Evolutionary conservation across 2,113 vertebrate species (phyloP).

Genomic region (Onychostoma macrolepis): DNA sequence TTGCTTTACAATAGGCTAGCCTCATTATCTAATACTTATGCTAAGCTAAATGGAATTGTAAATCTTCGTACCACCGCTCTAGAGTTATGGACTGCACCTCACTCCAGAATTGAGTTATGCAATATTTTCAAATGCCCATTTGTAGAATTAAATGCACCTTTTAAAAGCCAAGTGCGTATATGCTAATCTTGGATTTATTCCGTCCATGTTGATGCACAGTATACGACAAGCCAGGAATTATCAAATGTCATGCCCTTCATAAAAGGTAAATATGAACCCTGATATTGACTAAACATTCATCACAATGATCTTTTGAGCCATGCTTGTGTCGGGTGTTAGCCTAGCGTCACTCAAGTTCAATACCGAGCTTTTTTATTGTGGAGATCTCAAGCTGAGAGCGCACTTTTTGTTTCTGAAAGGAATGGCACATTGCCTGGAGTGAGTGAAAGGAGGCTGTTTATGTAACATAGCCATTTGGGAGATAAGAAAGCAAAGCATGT

Average conservation of each 20-base stretch:
- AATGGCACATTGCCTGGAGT: conserved; percentile 40
- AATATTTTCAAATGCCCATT: conserved; percentile 41
- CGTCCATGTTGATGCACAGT: neutral
- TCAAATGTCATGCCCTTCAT: neutral
- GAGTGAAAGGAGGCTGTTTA: conserved; percentile 62
- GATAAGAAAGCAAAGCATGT: conserved; percentile 59
- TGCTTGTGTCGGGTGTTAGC: neutral
- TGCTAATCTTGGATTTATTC: conserved; percentile 37
- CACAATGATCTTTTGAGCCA: neutral
- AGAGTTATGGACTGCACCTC: conserved; percentile 44
- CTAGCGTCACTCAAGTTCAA: neutral
- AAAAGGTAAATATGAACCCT: conserved; percentile 13
- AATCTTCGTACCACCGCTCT: conserved; percentile 46
- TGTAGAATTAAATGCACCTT: conserved; percentile 48
- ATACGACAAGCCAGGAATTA: neutral
- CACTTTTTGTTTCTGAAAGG: conserved; percentile 39
- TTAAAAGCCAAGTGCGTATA: conserved; percentile 43
- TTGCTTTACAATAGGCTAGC: conserved; percentile 41
- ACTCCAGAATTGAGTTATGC: conserved; percentile 53
- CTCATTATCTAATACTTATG: conserved; percentile 57
- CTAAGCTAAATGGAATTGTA: conserved; percentile 54
- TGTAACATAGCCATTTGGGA: conserved; percentile 66
- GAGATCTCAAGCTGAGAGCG: conserved; percentile 14
- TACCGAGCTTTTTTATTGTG: neutral
- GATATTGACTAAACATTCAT: conserved; percentile 33